Base-by-base conservation (phyloP, 2,797 vertebrate species). In the Peromyscus nudipes region DNA sequence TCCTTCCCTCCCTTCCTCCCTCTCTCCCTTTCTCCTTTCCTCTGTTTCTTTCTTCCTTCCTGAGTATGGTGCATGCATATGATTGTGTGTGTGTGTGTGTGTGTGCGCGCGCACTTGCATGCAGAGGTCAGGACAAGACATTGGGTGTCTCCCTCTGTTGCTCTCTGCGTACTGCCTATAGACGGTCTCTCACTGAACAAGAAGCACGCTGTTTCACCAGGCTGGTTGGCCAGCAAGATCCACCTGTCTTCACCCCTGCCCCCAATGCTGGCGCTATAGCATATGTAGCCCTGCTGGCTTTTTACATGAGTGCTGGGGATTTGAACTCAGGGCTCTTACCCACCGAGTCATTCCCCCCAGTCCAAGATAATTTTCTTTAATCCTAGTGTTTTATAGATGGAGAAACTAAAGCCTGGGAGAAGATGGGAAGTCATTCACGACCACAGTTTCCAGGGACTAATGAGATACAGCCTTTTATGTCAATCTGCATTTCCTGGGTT, bases 391-490 rank as follows among this genome's bases (percentile, higher is more conserved):
- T 88, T 55, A 43, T n/a, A 65, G 84, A 29, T 23, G 57, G 91
- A 73, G 64, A 93, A 80, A 92, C 52, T 31, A 77, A 96, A 82
- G 55, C 23, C 49, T 40, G 6, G 57, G 49, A 90, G 60, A 46
- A 16, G 52, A 83, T 2, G 40, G 43, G 55, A 60, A 55, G 4
- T 80, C 21, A 25, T 29, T 49, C 4, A 43, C 14, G 77, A 34
- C n/a, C 89, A 34, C 16, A 49, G 77, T 23, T 64, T 67, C 27
- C 27, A 49, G 55, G 62, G 25, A n/a, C 69, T 19, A 84, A 82
- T 4, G 27, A 75, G 67, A 57, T 11, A 40, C 21, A 84, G 40
- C 12, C 64, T 67, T 75, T 17, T 64, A 55, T 9, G 31, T 17
- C 4, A 0, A 52, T 21, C 12, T 64, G 40, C 49, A 64, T 57